Evolutionary conservation across 2,888 invertebrate species (phyloP).

Genomic region (Synanthedon andrenaeformis): DNA sequence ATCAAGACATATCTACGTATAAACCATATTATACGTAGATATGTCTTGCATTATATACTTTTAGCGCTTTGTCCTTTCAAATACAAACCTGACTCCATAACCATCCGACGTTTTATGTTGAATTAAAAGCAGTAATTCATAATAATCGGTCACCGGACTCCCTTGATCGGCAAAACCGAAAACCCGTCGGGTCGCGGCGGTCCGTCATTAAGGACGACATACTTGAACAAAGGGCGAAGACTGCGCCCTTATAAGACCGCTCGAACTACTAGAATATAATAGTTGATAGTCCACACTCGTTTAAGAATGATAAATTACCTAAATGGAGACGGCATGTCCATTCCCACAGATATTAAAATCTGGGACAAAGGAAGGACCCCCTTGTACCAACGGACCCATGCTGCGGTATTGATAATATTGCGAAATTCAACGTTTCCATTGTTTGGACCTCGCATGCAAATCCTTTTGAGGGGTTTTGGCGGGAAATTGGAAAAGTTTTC

Average conservation of each 20-base stretch:
- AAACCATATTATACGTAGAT: too few species aligned
- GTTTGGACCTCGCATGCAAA: slow-evolving; percentile 55
- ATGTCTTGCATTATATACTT: too few species aligned
- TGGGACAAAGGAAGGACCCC: slow-evolving; percentile 55
- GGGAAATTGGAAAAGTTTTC: slow-evolving; percentile 66
- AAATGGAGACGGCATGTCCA: slow-evolving; percentile 67
- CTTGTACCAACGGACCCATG: slow-evolving; percentile 48
- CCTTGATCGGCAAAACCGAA: slow-evolving; percentile 24
- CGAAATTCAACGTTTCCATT: slow-evolving; percentile 43
- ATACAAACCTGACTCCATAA: neutral
- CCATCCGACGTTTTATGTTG: slow-evolving; percentile 20
- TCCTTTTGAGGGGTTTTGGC: slow-evolving; percentile 51
- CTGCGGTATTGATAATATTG: slow-evolving; percentile 64
- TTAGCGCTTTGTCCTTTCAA: too few species aligned
- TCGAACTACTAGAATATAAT: slow-evolving; percentile 21
- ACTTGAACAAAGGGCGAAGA: slow-evolving; percentile 19
- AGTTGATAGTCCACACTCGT: slow-evolving; percentile 57
- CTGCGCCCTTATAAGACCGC: slow-evolving; percentile 31
- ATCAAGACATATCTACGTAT: too few species aligned
- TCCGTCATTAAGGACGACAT: slow-evolving; percentile 43
- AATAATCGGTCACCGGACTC: slow-evolving; percentile 47
- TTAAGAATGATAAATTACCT: slow-evolving; percentile 70
- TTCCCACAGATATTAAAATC: slow-evolving; percentile 70
- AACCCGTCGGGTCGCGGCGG: slow-evolving; percentile 38
- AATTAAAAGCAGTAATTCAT: slow-evolving; percentile 62